A percentile compares a stretch with the other conserved stretches of the same genome.
Evolutionary conservation across 2,888 invertebrate species (phyloP).

Genomic region (Hyles lineata): DNA sequence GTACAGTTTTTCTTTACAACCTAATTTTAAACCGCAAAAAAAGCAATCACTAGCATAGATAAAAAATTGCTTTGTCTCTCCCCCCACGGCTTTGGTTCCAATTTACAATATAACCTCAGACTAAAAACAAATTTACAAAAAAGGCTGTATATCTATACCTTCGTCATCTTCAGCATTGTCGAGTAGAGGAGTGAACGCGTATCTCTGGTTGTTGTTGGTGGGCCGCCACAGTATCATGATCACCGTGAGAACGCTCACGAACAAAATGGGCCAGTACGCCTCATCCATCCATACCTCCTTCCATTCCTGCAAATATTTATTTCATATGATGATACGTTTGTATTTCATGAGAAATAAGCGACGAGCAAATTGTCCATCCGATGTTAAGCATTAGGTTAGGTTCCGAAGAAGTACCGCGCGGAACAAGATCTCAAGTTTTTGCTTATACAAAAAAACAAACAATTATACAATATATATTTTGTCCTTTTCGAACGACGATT

Average conservation of each 20-base stretch:
- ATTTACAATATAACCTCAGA: not conserved
- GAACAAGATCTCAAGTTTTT: too few relatives aligned
- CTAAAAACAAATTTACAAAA: not conserved
- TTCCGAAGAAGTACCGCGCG: too few relatives aligned
- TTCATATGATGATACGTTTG: not conserved
- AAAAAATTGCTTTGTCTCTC: too few relatives aligned
- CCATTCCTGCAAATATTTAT: slow-evolving; percentile 87
- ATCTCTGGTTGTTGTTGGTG: slow-evolving; percentile 97
- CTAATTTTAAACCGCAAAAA: too few relatives aligned
- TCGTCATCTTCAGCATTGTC: slow-evolving; percentile 93
- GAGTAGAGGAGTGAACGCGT: slow-evolving; percentile 96
- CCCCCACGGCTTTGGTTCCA: too few relatives aligned
- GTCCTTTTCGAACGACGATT: too few relatives aligned
- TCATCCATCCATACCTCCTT: slow-evolving; percentile 97
- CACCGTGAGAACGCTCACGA: slow-evolving; percentile 93
- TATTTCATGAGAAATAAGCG: not conserved
- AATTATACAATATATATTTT: too few relatives aligned
- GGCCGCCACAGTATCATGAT: slow-evolving; percentile 98
- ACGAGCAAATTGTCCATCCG: too few relatives aligned
- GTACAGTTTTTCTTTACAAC: too few relatives aligned
- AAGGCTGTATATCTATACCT: slow-evolving; percentile 69
- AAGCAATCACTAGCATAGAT: too few relatives aligned
- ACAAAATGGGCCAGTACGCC: slow-evolving; percentile 97
- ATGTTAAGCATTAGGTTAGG: too few relatives aligned
- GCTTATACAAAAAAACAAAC: too few relatives aligned